phyloP scores from a whole-genome alignment of 2,113 vertebrate genomes.

The Leptodactylus fuscus region DNA sequence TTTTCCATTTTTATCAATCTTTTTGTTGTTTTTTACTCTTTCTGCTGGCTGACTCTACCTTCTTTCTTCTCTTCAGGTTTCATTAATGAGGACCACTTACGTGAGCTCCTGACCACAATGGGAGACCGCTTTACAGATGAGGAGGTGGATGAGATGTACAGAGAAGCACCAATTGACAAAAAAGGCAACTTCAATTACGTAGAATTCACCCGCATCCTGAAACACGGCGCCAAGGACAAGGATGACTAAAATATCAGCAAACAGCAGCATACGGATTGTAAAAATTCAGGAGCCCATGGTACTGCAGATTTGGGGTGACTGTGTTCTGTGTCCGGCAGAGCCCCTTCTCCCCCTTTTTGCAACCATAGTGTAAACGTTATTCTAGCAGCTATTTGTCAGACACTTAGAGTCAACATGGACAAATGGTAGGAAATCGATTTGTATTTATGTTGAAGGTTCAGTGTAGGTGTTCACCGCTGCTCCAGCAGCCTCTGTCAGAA shows the following conservation, averaged over 20 bases:
- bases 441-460: background rate
- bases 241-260: slow-evolving; percentile 70
- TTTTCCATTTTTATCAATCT: background rate
- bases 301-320: slow-evolving; percentile 14
- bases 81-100: slow-evolving; percentile 94
- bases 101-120: slow-evolving; percentile 98
- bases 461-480: background rate
- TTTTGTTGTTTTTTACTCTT: background rate
- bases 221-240: slow-evolving; percentile 92
- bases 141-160: slow-evolving; percentile 97
- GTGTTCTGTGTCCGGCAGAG: background rate
- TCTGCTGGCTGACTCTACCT: background rate
- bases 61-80: slow-evolving; percentile 74
- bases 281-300: background rate
- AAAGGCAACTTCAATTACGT: slow-evolving; percentile 99
- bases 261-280: background rate
- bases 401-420: background rate
- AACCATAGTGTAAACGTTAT: background rate
- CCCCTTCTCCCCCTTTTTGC: slow-evolving; percentile 9
- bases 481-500: background rate
- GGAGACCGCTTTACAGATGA: slow-evolving; percentile 97
- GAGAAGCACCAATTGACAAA: slow-evolving; percentile 96
- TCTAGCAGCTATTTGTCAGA: background rate
- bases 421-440: background rate
- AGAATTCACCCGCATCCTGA: slow-evolving; percentile 98